Percentiles rank a stretch among this genome's conserved stretches.
Conservation (phyloP, 2,888 invertebrate species). For the Eumacrocentrus americanus region DNA sequence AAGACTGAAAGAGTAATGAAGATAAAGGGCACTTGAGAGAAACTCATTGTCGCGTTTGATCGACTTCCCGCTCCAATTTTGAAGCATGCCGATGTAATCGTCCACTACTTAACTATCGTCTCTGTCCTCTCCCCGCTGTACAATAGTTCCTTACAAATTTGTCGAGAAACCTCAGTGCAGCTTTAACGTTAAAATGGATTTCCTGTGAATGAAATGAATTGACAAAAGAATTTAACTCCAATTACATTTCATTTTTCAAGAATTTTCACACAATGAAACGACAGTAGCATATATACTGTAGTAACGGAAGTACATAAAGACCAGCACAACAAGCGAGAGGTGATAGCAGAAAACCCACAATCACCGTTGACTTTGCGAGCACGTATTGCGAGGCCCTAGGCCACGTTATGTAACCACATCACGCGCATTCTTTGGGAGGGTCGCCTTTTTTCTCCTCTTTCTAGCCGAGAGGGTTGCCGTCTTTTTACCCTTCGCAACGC, state of each 20-base stretch:
- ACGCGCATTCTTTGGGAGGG: conserved; percentile 46
- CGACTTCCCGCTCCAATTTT: neutral
- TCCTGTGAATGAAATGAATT: no score
- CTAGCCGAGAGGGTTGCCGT: neutral
- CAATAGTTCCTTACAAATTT: neutral
- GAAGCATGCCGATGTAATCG: neutral
- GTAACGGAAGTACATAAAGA: neutral
- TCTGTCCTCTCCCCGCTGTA: neutral
- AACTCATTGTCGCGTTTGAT: neutral
- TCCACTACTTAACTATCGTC: neutral
- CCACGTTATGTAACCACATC: conserved; percentile 47
- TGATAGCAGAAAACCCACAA: neutral
- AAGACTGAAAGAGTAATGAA: neutral
- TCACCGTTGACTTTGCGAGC: conserved; percentile 28
- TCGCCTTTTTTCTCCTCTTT: conserved; percentile 7
- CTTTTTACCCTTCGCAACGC: conserved; percentile 1
- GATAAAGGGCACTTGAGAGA: neutral
- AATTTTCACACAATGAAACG: no score
- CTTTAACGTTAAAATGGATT: no score
- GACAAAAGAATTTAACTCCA: neutral
- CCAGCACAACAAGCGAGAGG: neutral
- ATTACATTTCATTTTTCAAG: no score
- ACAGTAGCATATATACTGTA: neutral
- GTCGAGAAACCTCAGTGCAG: no score
- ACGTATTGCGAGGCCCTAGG: conserved; percentile 46